Base-by-base conservation (phyloP, 2,888 invertebrate species). In the Acheta domesticus region DNA sequence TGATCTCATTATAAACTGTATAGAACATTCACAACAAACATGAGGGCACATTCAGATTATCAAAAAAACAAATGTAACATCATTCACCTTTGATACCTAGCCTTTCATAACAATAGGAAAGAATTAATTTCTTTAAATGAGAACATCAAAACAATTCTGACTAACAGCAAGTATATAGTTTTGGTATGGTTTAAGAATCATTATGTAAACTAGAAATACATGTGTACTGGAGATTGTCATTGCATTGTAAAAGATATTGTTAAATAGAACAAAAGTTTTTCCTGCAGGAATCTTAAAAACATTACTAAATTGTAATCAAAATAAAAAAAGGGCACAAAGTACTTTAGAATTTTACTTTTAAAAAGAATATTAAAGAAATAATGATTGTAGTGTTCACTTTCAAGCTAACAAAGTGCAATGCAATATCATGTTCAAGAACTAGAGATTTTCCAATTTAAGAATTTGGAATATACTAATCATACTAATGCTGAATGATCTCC, bases 151-250 rank as follows among this genome's bases (percentile, higher is more conserved):
- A 62, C 62, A 62, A 62, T 12, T 62, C 14, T 14, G 14, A 62
- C 62, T 36, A 36, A 36, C 36, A 36, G 36, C 36, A 36, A 36
- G 36, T 36, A 36, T 36, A 36, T 36, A 36, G 36, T 36, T 36
- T 36, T 62, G 16, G 62, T 62, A 62, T 62, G 62, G 62, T 62
- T 62, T 62, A 62, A 62, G n/a, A 62, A 62, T 62, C 14, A n/a
- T 62, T 62, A 36, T 36, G 36, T 4, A 62, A 62, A 62, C 62
- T 62, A 62, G 62, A 62, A 62, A 62, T 62, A 62, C 62, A 62
- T 62, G 62, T 62, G 62, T 62, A 62, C n/a, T 62, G 62, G 62
- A 62, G 62, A 62, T 62, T 62, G 62, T 62, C 62, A 62, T 5
- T 62, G 62, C 62, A 62, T 14, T 62, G 14, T n/a, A 62, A n/a